Base-by-base conservation (phyloP, 2,113 vertebrate species). In the Donacobius atricapilla region DNA sequence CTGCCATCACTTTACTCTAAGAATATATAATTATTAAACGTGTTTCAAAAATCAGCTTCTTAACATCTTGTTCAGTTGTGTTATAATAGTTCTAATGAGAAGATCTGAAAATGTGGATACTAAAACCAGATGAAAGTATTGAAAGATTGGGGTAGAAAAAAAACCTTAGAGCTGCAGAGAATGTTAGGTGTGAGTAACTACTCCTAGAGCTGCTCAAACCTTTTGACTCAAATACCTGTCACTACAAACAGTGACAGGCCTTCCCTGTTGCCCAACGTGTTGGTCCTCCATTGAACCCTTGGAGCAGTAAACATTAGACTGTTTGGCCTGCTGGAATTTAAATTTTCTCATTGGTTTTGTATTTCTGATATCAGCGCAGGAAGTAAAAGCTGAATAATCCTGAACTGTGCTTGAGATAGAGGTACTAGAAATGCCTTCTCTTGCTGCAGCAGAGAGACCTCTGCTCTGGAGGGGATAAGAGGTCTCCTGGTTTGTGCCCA, bases 131-230 rank as follows among this genome's bases (percentile, higher is more conserved):
- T 25, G 4, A 15, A 45, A 61, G 42, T 35, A 10, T 35, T 24
- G 37, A 64, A 71, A 64, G 48, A 16, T 2, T 44, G 4, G 2
- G 14, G 8, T 33, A 8, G 8, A 11, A 0, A 7, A 8, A 19
- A 10, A 23, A 5, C 12, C 9, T 53, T 50, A 24, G 31, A 69
- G 37, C 20, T 86, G n/a, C 17, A 90, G 64, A 37, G 71, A 28
- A 5, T 64, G 27, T 50, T 60, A 21, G 18, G 6, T 83, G 23
- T 44, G 37, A 54, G 21, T 79, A 54, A 10, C 14, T 57, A 7
- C 8, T 81, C 2, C 2, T 11, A 11, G 33, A 78, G 39, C 40
- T 72, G 48, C 57, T 85, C 3, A 95, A 82, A 56, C 3, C 2
- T 76, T 82, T 37, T 53, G 31, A 28, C 4, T 39, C 44, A 20